A percentile compares a stretch with the other conserved stretches of the same genome.
These are phyloP conservation scores for Acanthococcus lagerstroemiae DNA, from an alignment of 2,888 invertebrate species.

Conservation along the genomic window DNA sequence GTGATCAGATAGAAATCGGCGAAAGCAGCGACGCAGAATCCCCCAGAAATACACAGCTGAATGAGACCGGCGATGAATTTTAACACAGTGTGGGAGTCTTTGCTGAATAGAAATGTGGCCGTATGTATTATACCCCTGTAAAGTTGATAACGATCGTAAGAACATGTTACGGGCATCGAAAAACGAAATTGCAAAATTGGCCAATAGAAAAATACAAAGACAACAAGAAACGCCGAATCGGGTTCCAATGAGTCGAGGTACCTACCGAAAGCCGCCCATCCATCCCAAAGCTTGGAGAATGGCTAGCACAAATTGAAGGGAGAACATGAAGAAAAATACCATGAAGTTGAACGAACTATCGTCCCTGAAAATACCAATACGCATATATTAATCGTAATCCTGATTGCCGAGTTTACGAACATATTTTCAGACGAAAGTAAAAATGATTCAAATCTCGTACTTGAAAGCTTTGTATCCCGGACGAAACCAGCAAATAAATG, in stretches of 20 bases:
- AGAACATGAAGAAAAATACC: conserved; percentile 98
- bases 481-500: conserved; percentile 98
- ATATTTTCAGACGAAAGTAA: not conserved
- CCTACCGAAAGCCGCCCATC: conserved; percentile 68
- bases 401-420: not conserved
- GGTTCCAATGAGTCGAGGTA: conserved; percentile 36
- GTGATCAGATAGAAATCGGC: conserved; percentile 73
- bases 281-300: conserved; percentile 54
- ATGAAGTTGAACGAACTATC: conserved; percentile 99
- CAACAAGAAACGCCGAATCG: too few relatives aligned
- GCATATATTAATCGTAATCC: too few relatives aligned
- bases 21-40: conserved; percentile 64
- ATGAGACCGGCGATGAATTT: conserved; percentile 69
- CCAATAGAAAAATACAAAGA: too few relatives aligned
- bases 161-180: too few relatives aligned
- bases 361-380: conserved; percentile 64
- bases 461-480: conserved; percentile 97
- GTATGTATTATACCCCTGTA: too few relatives aligned
- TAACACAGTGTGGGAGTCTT: too few relatives aligned
- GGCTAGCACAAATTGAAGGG: conserved; percentile 86
- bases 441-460: conserved; percentile 41
- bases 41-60: conserved; percentile 64
- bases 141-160: too few relatives aligned
- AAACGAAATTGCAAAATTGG: too few relatives aligned
- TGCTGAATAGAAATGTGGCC: not conserved